A percentile compares a stretch with the other conserved stretches of the same genome.
Conservation (phyloP, 2,797 vertebrate genomes). For the Sebastes kiyomatsui region DNA sequence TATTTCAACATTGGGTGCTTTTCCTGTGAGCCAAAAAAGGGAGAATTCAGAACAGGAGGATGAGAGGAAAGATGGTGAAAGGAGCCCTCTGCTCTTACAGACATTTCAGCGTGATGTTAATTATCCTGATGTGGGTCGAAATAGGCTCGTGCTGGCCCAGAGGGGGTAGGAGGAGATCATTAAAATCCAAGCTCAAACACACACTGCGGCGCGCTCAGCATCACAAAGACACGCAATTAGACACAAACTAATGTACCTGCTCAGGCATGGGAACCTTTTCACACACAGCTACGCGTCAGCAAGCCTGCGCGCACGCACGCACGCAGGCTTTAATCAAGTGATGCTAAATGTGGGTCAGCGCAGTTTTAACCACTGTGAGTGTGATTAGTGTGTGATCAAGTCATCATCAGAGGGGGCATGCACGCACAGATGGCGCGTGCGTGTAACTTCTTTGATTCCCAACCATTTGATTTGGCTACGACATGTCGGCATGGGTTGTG, state of each 20-base stretch:
- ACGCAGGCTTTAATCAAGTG: conserved; percentile 40
- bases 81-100: conserved; percentile 52
- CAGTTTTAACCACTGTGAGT: conserved; percentile 39
- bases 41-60: conserved; percentile 12
- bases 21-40: conserved; percentile 17
- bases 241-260: conserved; percentile 51
- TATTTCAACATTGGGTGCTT: conserved; percentile 49
- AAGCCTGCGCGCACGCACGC: no score
- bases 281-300: not conserved
- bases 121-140: conserved; percentile 80
- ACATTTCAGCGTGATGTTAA: conserved; percentile 76
- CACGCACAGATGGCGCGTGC: not conserved
- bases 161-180: conserved; percentile 71
- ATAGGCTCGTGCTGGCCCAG: conserved; percentile 57
- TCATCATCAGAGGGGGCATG: conserved; percentile 25
- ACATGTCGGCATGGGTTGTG: not conserved
- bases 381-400: conserved; percentile 52
- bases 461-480: not conserved
- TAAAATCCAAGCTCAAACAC: conserved; percentile 62
- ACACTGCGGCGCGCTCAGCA: conserved; percentile 12
- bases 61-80: conserved; percentile 35
- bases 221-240: conserved; percentile 55
- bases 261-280: conserved; percentile 30
- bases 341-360: conserved; percentile 75
- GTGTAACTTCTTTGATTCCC: not conserved